These are phyloP conservation scores for Halocynthia roretzi DNA, from an alignment of 23 tunicate genomes.

Conservation along the genomic window DNA sequence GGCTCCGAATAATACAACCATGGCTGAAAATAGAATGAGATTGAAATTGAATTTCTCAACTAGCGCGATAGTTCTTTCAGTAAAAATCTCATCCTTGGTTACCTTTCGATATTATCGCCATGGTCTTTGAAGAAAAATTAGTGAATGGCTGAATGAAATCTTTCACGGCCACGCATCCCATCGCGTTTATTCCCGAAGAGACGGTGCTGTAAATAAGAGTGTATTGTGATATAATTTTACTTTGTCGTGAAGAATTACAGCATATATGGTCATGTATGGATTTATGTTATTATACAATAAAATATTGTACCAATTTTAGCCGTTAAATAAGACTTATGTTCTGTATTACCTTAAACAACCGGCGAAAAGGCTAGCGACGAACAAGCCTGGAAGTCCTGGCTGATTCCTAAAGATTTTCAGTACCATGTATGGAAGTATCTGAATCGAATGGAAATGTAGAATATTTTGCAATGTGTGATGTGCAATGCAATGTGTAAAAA, in stretches of 20 bases:
- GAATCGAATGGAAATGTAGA: background rate
- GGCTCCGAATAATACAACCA: constrained; percentile 23
- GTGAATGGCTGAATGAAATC: constrained; percentile 20
- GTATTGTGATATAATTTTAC: background rate
- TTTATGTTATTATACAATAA: too few relatives aligned
- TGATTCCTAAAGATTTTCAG: constrained; percentile 12
- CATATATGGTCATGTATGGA: too few relatives aligned
- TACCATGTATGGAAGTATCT: constrained; percentile 16
- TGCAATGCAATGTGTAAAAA: too few relatives aligned
- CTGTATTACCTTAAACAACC: constrained; percentile 20
- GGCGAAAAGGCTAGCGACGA: constrained; percentile 24
- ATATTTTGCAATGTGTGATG: background rate
- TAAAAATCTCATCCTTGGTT: background rate
- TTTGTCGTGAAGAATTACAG: background rate
- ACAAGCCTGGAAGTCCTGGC: constrained; percentile 22
- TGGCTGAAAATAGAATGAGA: background rate
- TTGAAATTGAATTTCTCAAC: background rate
- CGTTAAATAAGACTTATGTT: too few relatives aligned
- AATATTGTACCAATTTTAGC: too few relatives aligned
- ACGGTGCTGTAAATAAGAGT: constrained; percentile 9
- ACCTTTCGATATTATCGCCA: constrained; percentile 24
- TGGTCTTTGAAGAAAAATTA: background rate
- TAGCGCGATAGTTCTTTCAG: too few relatives aligned
- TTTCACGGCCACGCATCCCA: constrained; percentile 23
- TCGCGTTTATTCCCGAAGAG: constrained; percentile 14